These are phyloP conservation scores for Parasteatoda lunata DNA, from an alignment of 2,888 invertebrate species.

Conservation along the genomic window DNA sequence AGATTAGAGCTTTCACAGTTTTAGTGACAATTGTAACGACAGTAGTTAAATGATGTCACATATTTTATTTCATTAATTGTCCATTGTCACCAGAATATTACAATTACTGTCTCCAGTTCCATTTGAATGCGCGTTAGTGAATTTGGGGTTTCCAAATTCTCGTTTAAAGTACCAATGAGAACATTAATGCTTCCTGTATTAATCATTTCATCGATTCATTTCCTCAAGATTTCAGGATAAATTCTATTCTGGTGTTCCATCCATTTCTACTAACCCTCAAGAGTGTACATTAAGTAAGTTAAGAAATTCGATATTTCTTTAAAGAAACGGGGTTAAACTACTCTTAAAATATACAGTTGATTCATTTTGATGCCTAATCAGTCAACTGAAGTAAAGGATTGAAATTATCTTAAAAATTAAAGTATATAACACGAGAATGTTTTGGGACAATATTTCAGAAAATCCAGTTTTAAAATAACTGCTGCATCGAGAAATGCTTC, in stretches of 20 bases:
- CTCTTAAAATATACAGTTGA: slow-evolving; percentile 30
- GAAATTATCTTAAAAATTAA: no score
- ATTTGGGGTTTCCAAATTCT: slow-evolving; percentile 7
- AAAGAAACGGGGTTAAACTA: slow-evolving; percentile 25
- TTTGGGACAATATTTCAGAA: no score
- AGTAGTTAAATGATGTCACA: slow-evolving; percentile 23
- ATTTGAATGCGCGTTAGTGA: slow-evolving; percentile 26
- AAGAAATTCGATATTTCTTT: slow-evolving; percentile 11
- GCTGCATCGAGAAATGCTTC: no score
- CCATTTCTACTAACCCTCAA: no score
- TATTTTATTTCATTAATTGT: slow-evolving; percentile 47
- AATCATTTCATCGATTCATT: slow-evolving; percentile 41
- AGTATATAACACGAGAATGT: no score
- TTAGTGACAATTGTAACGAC: slow-evolving; percentile 8
- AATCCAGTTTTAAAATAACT: no score
- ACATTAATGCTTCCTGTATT: slow-evolving; percentile 41
- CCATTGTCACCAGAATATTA: slow-evolving; percentile 44
- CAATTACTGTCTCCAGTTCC: slow-evolving; percentile 34
- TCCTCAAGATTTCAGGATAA: slow-evolving; percentile 21
- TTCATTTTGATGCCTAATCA: slow-evolving; percentile 11
- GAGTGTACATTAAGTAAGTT: slow-evolving; percentile 18
- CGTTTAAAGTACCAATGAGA: slow-evolving; percentile 18
- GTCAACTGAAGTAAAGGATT: not conserved
- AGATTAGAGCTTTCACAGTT: not conserved
- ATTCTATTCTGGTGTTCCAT: slow-evolving; percentile 1